Evolutionary conservation across 2,113 vertebrate genomes (phyloP), one percentile per base, ranked within the genome.

Genomic region (Corythaixoides concolor): DNA sequence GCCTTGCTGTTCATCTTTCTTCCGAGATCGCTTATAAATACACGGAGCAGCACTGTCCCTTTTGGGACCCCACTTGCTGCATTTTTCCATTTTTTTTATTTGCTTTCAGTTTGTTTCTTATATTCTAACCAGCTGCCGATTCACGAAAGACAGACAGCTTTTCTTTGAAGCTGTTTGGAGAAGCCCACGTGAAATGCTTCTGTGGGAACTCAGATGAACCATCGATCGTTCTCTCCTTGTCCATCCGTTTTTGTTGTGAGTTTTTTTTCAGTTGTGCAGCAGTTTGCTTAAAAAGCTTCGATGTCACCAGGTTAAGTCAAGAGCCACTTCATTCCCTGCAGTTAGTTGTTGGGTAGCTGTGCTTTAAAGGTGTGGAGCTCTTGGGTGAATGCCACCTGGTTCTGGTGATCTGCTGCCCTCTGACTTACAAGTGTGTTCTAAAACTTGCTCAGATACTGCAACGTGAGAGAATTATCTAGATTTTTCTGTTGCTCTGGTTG

Each of bases 191-290:
- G 6, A 23, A 21, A 28, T 12, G 5, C 28, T 12, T 18, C 4
- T 15, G 28, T 16, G 70, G 35, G 58, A 18, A 3, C 13, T 70
- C 8, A 18, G 43, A 5, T 28, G 35, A 28, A 5, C 56, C 8
- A 2, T 17, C 0, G 13, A 9, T 33, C 1, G 4, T 4, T 0
- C 49, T 11, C 56, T 12, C 56, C 70, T 50, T 43, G 27, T 15
- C 63, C 24, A 0, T 6, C 41, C 28, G 24, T 12, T 59, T 52
- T 45, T 3, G 0, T 7, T 21, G 52, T 19, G 47, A n/a, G 5
- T 26, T 47, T 60, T 52, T 26, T 47, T 15, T 2, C 26, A 47
- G 11, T 24, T 19, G 33, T 19, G 20, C 14, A 26, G 32, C 32
- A 18, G 23, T 37, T 63, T 37, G 23, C 35, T 52, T 45, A 32